Evolutionary conservation across 2,888 invertebrate genomes (phyloP).

Genomic region (Synergus japonicus): DNA sequence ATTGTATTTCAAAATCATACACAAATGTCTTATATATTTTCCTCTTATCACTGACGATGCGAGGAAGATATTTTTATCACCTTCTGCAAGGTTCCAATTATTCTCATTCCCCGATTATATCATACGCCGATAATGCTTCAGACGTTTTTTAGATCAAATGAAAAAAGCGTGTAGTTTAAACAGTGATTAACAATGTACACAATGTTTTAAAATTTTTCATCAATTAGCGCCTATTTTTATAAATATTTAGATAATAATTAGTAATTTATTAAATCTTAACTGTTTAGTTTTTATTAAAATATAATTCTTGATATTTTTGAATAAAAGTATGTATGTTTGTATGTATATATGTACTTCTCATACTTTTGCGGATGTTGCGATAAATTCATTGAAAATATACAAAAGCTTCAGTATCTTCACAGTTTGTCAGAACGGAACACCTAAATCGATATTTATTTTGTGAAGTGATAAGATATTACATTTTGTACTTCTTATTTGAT

Average conservation of each 20-base stretch:
- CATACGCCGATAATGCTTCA: slow-evolving; percentile 19
- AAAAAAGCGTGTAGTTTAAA: slow-evolving; percentile 33
- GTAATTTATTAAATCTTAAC: neutral
- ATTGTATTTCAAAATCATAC: neutral
- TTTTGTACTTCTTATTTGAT: slow-evolving; percentile 31
- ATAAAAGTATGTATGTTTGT: too few relatives aligned
- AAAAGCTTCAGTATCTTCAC: neutral
- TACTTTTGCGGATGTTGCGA: neutral
- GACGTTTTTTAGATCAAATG: slow-evolving; percentile 26
- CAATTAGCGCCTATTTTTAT: too few relatives aligned
- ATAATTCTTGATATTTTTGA: neutral
- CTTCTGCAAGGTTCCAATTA: slow-evolving; percentile 10
- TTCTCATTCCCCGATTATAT: slow-evolving; percentile 17
- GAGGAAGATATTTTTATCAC: slow-evolving; percentile 28
- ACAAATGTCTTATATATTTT: slow-evolving; percentile 17
- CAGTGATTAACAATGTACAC: neutral
- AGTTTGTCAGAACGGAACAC: slow-evolving; percentile 56
- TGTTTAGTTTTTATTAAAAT: neutral
- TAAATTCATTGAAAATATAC: neutral
- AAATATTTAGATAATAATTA: too few relatives aligned
- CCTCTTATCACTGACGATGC: slow-evolving; percentile 20
- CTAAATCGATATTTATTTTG: slow-evolving; percentile 64
- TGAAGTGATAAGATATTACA: slow-evolving; percentile 53
- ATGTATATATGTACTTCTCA: neutral
- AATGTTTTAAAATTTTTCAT: neutral